Conservation (phyloP, 2,113 vertebrate species). For the Phrynosoma platyrhinos region DNA sequence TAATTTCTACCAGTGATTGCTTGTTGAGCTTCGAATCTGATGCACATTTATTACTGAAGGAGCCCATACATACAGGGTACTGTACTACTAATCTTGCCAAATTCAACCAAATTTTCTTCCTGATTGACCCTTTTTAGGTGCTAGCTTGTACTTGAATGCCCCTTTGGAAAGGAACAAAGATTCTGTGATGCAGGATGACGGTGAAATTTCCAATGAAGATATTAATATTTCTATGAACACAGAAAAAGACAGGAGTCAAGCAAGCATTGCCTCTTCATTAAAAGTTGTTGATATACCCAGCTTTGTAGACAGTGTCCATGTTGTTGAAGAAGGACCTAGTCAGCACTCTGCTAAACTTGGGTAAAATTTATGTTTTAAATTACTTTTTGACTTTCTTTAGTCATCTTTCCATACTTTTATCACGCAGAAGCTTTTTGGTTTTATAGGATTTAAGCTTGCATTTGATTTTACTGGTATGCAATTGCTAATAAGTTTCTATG, state of each 20-base stretch:
- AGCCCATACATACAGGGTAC: neutral
- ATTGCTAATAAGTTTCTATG: neutral
- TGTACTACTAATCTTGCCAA: neutral
- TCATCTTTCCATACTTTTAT: neutral
- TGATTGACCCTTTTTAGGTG: constrained; percentile 76
- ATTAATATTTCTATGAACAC: constrained; percentile 77
- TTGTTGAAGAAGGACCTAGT: constrained; percentile 70
- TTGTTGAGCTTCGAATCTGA: neutral
- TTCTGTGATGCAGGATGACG: constrained; percentile 73
- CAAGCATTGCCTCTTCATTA: constrained; percentile 77
- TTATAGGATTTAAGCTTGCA: neutral
- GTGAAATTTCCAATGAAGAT: constrained; percentile 78
- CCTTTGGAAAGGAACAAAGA: constrained; percentile 61
- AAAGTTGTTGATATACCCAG: constrained; percentile 81
- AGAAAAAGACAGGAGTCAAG: constrained; percentile 74
- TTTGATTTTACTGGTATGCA: neutral
- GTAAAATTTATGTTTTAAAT: constrained; percentile 64
- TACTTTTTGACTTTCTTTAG: neutral
- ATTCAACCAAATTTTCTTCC: neutral
- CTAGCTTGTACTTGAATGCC: constrained; percentile 90
- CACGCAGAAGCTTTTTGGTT: neutral
- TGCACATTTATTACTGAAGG: neutral
- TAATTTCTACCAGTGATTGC: neutral
- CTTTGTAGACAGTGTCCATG: constrained; percentile 77
- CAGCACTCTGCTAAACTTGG: constrained; percentile 55